phyloP scores from a whole-genome alignment of 2,797 vertebrate genomes.

The Tragelaphus eurycerus region DNA sequence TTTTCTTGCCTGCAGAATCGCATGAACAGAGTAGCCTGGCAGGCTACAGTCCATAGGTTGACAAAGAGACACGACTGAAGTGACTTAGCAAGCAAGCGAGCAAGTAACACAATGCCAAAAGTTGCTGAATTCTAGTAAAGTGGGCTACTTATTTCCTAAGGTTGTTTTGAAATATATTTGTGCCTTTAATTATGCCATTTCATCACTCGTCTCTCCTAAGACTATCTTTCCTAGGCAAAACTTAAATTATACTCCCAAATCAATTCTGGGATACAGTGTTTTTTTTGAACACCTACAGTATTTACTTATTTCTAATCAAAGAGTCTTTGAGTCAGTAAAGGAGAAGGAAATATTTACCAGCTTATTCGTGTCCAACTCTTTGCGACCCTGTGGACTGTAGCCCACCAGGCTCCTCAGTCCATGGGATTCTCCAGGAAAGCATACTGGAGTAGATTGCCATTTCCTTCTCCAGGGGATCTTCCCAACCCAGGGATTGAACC shows the following conservation, averaged over 20 bases:
- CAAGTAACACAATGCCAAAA: background rate
- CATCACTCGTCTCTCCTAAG: background rate
- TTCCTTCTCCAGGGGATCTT: too few relatives aligned
- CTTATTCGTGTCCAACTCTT: background rate
- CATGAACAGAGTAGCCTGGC: background rate
- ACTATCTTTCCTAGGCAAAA: background rate
- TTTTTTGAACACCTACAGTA: background rate
- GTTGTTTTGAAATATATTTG: background rate
- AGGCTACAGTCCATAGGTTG: background rate
- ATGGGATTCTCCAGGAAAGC: too few relatives aligned
- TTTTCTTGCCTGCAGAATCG: background rate
- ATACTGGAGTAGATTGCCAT: too few relatives aligned
- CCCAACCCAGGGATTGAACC: too few relatives aligned
- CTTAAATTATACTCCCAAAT: background rate
- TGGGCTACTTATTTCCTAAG: background rate
- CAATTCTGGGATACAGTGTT: background rate
- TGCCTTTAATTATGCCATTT: background rate
- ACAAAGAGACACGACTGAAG: background rate
- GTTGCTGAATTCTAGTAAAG: background rate
- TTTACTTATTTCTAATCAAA: background rate
- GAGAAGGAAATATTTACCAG: background rate
- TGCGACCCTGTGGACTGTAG: too few relatives aligned
- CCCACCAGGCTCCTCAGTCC: too few relatives aligned
- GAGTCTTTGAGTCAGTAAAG: background rate
- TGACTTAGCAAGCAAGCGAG: background rate